Conservation (phyloP, 1,140 invertebrate genomes). For the Panagrolaimus sp. region DNA sequence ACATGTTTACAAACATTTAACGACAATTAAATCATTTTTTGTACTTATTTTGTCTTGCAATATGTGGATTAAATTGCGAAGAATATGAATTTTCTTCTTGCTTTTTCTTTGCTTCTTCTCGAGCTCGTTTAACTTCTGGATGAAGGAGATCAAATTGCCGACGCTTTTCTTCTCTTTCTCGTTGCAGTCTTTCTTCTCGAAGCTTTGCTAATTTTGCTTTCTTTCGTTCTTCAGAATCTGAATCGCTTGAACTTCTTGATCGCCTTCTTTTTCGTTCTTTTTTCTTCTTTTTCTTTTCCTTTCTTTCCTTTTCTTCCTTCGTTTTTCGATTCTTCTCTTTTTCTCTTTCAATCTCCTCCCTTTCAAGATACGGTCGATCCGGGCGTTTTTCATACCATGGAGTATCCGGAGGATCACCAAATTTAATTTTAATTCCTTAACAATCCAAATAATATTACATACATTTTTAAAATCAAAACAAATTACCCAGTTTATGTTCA, state of each 20-base stretch:
- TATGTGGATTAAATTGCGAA: not conserved
- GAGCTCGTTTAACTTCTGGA: constrained; percentile 65
- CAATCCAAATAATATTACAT: not conserved
- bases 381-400: constrained; percentile 18
- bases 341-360: constrained; percentile 4
- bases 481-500: constrained; percentile 84
- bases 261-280: constrained; percentile 51
- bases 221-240: constrained; percentile 50
- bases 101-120: not conserved
- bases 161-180: constrained; percentile 68
- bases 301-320: constrained; percentile 6
- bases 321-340: too few relatives aligned
- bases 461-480: not conserved
- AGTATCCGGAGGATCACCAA: constrained; percentile 69
- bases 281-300: constrained; percentile 49
- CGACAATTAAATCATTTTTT: not conserved
- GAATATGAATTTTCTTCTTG: not conserved
- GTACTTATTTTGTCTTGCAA: not conserved
- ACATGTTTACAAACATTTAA: not conserved
- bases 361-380: constrained; percentile 4
- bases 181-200: constrained; percentile 62
- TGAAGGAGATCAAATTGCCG: constrained; percentile 13
- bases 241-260: not conserved
- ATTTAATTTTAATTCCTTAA: constrained; percentile 72
- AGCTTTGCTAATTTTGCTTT: constrained; percentile 68